These are phyloP conservation scores for Apocrypta bakeri DNA, from an alignment of 1,140 invertebrate genomes.

Conservation along the genomic window DNA sequence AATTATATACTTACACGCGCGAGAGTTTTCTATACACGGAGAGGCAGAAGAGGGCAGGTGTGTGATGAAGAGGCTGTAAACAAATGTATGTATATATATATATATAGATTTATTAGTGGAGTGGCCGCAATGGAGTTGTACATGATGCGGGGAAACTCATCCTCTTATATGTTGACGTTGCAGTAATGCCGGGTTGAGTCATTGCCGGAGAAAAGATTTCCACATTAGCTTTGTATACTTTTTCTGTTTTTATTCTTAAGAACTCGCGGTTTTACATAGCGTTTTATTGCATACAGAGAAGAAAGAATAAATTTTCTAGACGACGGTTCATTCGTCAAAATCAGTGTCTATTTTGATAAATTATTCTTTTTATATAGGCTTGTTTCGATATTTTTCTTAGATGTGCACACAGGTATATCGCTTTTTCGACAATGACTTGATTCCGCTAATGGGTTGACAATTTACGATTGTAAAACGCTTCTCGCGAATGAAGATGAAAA, in stretches of 20 bases:
- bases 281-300: no score
- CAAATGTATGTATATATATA: neutral
- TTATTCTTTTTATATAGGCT: neutral
- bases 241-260: neutral
- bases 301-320: neutral
- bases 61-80: constrained; percentile 33
- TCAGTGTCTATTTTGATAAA: neutral
- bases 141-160: neutral
- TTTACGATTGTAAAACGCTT: neutral
- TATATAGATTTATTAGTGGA: constrained; percentile 5
- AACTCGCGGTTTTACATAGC: neutral
- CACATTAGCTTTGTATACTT: neutral
- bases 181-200: constrained; percentile 18
- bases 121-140: neutral
- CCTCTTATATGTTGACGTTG: neutral
- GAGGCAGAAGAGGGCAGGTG: neutral
- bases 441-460: neutral
- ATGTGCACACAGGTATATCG: neutral
- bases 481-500: neutral
- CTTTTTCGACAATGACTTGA: neutral
- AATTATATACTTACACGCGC: no score
- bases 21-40: no score
- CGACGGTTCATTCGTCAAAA: neutral
- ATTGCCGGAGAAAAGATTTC: constrained; percentile 3
- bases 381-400: no score